Evolutionary conservation across 2,888 invertebrate genomes (phyloP).

Genomic region (Schrankia costaestrigalis): DNA sequence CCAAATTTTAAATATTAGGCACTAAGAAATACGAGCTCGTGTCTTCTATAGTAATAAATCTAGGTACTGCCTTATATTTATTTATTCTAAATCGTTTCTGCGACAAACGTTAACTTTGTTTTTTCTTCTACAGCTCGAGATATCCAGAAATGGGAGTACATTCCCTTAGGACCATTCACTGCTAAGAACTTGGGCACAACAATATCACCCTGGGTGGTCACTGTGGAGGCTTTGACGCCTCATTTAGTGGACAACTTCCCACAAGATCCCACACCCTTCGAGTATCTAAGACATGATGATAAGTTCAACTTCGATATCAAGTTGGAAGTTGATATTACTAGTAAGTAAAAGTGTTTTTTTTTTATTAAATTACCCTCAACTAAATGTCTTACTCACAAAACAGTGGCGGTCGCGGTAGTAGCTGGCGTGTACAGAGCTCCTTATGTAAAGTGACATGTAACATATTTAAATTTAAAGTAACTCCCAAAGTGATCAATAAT

Average conservation of each 20-base stretch:
- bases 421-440: no score
- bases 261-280: conserved; percentile 93
- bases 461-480: no score
- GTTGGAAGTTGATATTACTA: conserved; percentile 90
- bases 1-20: no score
- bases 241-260: conserved; percentile 90
- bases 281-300: conserved; percentile 92
- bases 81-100: no score
- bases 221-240: conserved; percentile 94
- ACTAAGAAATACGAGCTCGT: no score
- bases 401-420: no score
- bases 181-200: conserved; percentile 97
- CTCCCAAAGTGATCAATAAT: no score
- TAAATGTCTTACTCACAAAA: no score
- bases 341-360: conserved; percentile 82
- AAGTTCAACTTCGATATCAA: conserved; percentile 96
- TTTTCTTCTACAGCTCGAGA: conserved; percentile 88
- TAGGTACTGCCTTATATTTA: no score
- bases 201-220: conserved; percentile 98
- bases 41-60: no score
- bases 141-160: conserved; percentile 99
- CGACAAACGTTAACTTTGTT: no score
- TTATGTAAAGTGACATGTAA: not conserved
- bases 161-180: conserved; percentile 98
- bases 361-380: not conserved